Percentiles rank a stretch among this genome's conserved stretches.
phyloP scores from a whole-genome alignment of 2,797 vertebrate genomes.

The Florisuga fusca region DNA sequence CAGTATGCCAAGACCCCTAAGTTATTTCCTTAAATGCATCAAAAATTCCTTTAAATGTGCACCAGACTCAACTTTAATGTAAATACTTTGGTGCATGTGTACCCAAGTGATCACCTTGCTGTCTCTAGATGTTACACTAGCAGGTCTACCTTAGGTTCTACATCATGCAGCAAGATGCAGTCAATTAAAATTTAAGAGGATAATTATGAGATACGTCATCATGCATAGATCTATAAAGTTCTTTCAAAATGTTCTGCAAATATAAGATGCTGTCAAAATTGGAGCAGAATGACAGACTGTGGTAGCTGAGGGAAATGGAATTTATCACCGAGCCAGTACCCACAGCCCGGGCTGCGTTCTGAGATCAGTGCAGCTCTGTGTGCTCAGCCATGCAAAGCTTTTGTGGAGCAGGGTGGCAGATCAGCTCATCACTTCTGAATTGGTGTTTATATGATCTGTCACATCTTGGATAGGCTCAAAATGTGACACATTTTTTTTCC shows the following conservation, averaged over 20 bases:
- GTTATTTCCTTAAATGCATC: slow-evolving; percentile 11
- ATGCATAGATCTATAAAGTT: background rate
- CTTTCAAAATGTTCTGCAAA: background rate
- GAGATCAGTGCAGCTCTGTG: background rate
- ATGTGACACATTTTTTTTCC: background rate
- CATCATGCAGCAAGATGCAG: background rate
- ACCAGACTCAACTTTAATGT: background rate
- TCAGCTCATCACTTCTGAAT: background rate
- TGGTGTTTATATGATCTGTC: background rate
- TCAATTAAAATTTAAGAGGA: background rate
- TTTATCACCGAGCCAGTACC: background rate
- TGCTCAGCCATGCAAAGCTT: background rate
- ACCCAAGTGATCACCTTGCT: background rate
- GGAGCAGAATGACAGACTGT: background rate
- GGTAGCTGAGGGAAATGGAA: background rate
- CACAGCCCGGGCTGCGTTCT: background rate
- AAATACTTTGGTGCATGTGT: background rate
- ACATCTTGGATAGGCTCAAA: background rate
- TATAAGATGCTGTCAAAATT: background rate
- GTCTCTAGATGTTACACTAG: background rate
- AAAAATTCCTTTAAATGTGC: background rate
- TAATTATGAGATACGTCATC: background rate
- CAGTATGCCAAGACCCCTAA: background rate
- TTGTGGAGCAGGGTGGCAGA: background rate
- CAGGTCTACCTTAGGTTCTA: background rate